These are phyloP conservation scores for Liopterus haemorrhoidalis DNA, from an alignment of 2,888 invertebrate genomes.

Conservation along the genomic window DNA sequence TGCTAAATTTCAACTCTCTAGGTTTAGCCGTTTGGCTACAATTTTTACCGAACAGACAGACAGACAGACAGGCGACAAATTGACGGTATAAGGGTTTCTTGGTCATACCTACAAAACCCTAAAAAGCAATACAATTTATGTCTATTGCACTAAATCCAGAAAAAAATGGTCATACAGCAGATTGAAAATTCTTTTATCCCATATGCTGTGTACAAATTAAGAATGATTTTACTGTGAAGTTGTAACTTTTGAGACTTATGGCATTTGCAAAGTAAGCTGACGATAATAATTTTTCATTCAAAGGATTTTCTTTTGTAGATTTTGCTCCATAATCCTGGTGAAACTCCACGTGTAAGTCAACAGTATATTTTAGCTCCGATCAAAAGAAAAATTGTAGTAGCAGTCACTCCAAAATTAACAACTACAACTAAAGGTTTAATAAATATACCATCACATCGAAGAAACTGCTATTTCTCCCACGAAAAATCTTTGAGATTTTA, in stretches of 20 bases:
- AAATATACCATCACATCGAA: constrained; percentile 27
- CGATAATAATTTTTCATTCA: not conserved
- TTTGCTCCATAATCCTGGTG: constrained; percentile 38
- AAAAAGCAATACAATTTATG: no score
- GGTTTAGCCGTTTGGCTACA: no score
- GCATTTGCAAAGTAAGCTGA: not conserved
- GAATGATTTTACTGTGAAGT: not conserved
- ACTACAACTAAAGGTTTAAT: constrained; percentile 32
- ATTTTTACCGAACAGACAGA: no score
- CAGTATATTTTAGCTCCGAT: constrained; percentile 33
- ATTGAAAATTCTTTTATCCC: no score
- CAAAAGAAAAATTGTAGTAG: constrained; percentile 30
- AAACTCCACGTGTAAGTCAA: constrained; percentile 34
- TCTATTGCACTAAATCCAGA: no score
- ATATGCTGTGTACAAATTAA: no score
- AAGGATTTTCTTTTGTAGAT: constrained; percentile 30
- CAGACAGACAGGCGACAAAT: no score
- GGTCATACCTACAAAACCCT: no score
- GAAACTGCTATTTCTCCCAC: constrained; percentile 34
- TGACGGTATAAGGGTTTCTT: no score
- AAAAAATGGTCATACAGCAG: no score
- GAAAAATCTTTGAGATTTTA: constrained; percentile 34
- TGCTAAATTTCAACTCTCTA: no score
- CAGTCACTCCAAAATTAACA: constrained; percentile 33
- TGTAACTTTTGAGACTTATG: no score